These are phyloP conservation scores for Camponotus vicinus DNA, from an alignment of 1,140 invertebrate genomes.

Conservation along the genomic window DNA sequence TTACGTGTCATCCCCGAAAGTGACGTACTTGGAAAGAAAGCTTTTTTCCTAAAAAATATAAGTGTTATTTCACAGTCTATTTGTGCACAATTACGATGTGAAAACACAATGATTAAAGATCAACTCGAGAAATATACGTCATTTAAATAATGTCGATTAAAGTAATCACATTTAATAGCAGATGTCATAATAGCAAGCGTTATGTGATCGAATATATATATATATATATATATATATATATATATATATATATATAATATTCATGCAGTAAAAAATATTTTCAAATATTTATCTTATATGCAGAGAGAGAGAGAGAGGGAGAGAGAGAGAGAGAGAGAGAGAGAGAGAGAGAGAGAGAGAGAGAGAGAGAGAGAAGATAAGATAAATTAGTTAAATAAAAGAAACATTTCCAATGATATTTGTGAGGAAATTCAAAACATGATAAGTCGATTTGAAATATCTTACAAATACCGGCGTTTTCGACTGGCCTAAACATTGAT, in stretches of 20 bases:
- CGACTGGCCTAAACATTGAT: no score
- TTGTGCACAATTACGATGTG: background rate
- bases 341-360: no score
- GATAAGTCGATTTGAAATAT: background rate
- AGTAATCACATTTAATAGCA: background rate
- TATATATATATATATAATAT: background rate
- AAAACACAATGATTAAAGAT: background rate
- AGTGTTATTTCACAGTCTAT: background rate
- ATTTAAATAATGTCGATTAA: conserved; percentile 8
- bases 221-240: no score
- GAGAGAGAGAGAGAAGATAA: conserved; percentile 12
- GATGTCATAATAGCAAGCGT: background rate
- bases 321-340: background rate
- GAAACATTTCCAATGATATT: background rate
- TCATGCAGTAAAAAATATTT: background rate
- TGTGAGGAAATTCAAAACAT: background rate
- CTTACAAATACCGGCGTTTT: background rate
- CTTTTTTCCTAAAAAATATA: background rate
- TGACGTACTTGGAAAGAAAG: background rate
- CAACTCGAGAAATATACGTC: background rate
- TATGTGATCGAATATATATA: background rate
- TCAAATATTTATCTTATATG: background rate
- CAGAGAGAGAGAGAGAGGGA: no score
- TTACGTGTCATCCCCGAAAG: background rate
- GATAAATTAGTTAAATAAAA: background rate